Base-by-base conservation (phyloP, 2,888 invertebrate genomes). In the Drosophila infuscata region DNA sequence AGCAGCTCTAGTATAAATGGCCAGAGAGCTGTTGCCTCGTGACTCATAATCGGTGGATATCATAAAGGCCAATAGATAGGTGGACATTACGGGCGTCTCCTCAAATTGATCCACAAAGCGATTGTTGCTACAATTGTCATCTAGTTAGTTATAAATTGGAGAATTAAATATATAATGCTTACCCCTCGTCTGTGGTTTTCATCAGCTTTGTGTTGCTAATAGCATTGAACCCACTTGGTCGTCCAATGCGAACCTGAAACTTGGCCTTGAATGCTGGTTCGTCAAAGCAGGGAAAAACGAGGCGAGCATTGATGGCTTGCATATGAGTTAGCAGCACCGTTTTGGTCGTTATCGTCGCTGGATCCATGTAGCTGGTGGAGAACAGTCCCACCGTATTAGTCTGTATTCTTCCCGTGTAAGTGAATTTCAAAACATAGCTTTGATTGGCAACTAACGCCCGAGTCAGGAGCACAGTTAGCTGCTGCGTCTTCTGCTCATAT, bases 31-130 rank as follows among this genome's bases (percentile, higher is more conserved):
- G 68, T 75, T 74, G 9, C 85, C 87, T 1, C 88, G 84, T 5
- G 76, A 61, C 29, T 64, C 81, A 76, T 94, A 94, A 76, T 94
- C 94, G 1, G 95, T 94, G 0, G 95, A 94, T 12, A 98, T 95
- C 2, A 97, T 94, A 90, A 97, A 97, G 0, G 97, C 97, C n/a
- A 97, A 93, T 1, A 97, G 94, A 89, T 98, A 98, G 0, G 96
- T 94, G 3, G 97, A 96, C 97, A 97, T 97, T 8, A 93, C 91
- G 0, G 94, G 92, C 0, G 95, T 95, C n/a, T 61, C 75, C 9
- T 79, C 79, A 38, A 91, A 92, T 20, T 80, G 80, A 68, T 92
- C 92, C 56, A 84, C 56, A 30, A 67, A 83, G 0, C 88, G 89
- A 63, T 79, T 76, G 20, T 60, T 56, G 0, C 87, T 89, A 51